These are phyloP conservation scores for Colossoma macropomum DNA, from an alignment of 2,113 vertebrate genomes.

Conservation along the genomic window DNA sequence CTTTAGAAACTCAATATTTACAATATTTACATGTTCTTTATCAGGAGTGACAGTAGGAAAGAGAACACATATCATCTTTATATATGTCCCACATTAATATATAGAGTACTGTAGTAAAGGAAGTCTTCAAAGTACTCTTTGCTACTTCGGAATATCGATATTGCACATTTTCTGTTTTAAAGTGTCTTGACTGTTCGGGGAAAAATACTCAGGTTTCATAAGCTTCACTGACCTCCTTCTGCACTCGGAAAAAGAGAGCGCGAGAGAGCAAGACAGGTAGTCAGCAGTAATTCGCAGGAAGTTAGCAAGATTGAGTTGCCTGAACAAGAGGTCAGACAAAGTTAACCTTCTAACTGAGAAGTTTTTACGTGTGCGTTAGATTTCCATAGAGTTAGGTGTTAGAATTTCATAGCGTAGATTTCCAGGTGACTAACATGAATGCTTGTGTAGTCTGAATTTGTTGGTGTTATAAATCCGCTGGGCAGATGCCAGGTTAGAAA, in stretches of 20 bases:
- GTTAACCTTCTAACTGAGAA: conserved; percentile 26
- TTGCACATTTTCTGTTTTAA: conserved; percentile 42
- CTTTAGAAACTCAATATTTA: conserved; percentile 19
- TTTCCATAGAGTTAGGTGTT: conserved; percentile 21
- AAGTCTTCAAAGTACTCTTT: conserved; percentile 4
- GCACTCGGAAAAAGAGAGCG: neutral
- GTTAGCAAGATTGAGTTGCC: neutral
- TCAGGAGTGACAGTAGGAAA: conserved; percentile 36
- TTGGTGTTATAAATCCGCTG: neutral
- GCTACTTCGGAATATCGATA: conserved; percentile 24
- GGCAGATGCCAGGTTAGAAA: conserved; percentile 4
- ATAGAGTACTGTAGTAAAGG: conserved; percentile 40
- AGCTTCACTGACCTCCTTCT: conserved; percentile 44
- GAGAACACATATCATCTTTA: conserved; percentile 22
- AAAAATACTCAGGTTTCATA: conserved; percentile 57
- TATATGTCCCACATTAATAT: conserved; percentile 32
- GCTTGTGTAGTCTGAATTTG: conserved; percentile 12
- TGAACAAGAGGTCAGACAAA: conserved; percentile 28
- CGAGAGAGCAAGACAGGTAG: neutral
- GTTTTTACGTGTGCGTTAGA: conserved; percentile 21
- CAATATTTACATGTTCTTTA: conserved; percentile 29
- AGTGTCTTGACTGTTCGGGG: conserved; percentile 9
- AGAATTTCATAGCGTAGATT: neutral
- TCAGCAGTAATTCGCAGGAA: neutral
- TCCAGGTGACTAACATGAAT: conserved; percentile 18